Evolutionary conservation across 2,888 invertebrate genomes (phyloP), one percentile per base, ranked within the genome.

Genomic region (Maniola hyperantus): DNA sequence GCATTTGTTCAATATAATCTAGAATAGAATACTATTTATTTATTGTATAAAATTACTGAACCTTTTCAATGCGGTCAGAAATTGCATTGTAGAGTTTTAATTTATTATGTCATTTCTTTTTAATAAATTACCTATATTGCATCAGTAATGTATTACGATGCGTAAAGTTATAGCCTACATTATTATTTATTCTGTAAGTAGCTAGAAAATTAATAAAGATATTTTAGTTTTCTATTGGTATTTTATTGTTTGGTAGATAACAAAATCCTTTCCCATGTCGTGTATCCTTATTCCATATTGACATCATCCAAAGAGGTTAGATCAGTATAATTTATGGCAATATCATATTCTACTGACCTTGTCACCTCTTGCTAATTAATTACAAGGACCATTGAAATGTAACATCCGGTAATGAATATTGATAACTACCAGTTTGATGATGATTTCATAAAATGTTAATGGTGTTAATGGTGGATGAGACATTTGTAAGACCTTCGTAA

Each of bases 341-440:
- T 39, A 39, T 39, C 39, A 18, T 39, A 20, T 15, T 39, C n/a
- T 13, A 0, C 6, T 39, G 51, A 65, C 70, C 70, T 65, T 70
- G 65, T 70, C 67, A 65, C 65, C 51, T 70, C 26, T 50, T 33
- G 62, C 44, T 60, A 63, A 63, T 65, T 67, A 65, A 65, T 60
- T 42, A 59, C 51, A 53, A 51, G 42, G 51, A 53, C 62, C 11
- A 34, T 62, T 39, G n/a, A 58, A 44, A 66, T 62, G 42, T 50
- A 57, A 62, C 34, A 62, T 66, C 42, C 62, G 66, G 39, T 62
- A 50, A 51, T 58, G 48, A 57, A 62, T 58, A 61, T 65, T 58
- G 46, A 68, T 57, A n/a, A n/a, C n/a, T n/a, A 58, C 4, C 26
- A 46, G 18, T 64, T 61, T 44, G 15, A 13, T 42, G 65, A 60